Percentiles rank a stretch among this genome's conserved stretches.
Evolutionary conservation across 2,888 invertebrate genomes (phyloP).

Genomic region (Cataglyphis livida): DNA sequence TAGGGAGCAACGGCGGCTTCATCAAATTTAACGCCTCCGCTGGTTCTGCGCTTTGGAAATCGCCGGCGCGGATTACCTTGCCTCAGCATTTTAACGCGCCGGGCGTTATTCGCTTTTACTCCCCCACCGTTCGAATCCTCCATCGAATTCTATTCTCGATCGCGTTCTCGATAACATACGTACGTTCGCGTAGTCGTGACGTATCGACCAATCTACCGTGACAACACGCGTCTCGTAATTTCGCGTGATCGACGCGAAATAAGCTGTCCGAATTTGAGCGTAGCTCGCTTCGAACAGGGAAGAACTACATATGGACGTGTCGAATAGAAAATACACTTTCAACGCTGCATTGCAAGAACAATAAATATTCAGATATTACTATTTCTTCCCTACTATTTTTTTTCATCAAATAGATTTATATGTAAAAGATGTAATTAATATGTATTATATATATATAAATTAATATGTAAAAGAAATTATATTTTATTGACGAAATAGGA

Average conservation of each 20-base stretch:
- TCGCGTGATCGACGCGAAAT: conserved; percentile 30
- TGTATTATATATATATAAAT: not conserved
- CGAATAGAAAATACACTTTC: not conserved
- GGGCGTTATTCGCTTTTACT: not conserved
- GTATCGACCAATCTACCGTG: conserved; percentile 25
- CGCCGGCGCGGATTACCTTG: conserved; percentile 62
- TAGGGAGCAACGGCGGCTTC: conserved; percentile 47
- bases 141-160: conserved; percentile 26
- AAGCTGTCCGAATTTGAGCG: conserved; percentile 21
- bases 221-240: conserved; percentile 39
- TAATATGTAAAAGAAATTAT: not conserved
- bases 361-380: not conserved
- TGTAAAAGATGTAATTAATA: not conserved
- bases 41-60: conserved; percentile 76
- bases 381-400: not conserved
- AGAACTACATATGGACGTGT: not conserved
- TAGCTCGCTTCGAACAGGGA: not conserved
- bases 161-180: conserved; percentile 43
- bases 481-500: not conserved
- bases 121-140: not conserved
- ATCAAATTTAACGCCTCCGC: conserved; percentile 82
- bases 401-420: not conserved
- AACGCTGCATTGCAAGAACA: not conserved
- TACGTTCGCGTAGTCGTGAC: not conserved
- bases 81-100: conserved; percentile 69